phyloP scores from a whole-genome alignment of 2,797 vertebrate genomes.

The Danio choprae region DNA sequence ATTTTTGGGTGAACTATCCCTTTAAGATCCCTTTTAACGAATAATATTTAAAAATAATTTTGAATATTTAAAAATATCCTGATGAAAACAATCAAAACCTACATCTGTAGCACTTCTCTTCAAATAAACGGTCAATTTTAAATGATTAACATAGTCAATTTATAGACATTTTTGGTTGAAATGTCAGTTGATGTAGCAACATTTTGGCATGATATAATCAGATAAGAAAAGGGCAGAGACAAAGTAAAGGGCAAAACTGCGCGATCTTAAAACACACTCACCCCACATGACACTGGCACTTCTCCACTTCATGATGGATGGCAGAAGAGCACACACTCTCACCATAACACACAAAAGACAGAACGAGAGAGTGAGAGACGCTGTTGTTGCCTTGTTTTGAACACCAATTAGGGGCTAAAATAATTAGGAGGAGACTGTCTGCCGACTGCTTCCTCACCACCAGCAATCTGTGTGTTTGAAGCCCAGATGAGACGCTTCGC shows the following conservation, averaged over 20 bases:
- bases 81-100: no score
- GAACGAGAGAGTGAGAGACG: slow-evolving; percentile 11
- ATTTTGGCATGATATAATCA: neutral
- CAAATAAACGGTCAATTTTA: no score
- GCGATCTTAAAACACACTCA: neutral
- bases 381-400: slow-evolving; percentile 48
- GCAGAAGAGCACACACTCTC: slow-evolving; percentile 8
- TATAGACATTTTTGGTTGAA: no score
- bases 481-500: slow-evolving; percentile 58
- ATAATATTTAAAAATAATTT: no score
- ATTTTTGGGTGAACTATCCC: neutral
- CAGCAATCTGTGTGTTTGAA: slow-evolving; percentile 44
- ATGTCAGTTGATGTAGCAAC: neutral
- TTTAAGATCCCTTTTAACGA: no score
- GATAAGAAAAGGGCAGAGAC: neutral
- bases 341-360: slow-evolving; percentile 26
- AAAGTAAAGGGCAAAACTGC: neutral
- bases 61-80: no score
- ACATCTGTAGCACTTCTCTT: no score
- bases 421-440: slow-evolving; percentile 57
- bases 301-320: slow-evolving; percentile 15
- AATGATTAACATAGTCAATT: no score
- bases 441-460: slow-evolving; percentile 45
- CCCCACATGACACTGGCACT: neutral
- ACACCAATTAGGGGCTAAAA: slow-evolving; percentile 55